Evolutionary conservation across 2,113 vertebrate species (phyloP).

Genomic region (Dipodomys ordii): DNA sequence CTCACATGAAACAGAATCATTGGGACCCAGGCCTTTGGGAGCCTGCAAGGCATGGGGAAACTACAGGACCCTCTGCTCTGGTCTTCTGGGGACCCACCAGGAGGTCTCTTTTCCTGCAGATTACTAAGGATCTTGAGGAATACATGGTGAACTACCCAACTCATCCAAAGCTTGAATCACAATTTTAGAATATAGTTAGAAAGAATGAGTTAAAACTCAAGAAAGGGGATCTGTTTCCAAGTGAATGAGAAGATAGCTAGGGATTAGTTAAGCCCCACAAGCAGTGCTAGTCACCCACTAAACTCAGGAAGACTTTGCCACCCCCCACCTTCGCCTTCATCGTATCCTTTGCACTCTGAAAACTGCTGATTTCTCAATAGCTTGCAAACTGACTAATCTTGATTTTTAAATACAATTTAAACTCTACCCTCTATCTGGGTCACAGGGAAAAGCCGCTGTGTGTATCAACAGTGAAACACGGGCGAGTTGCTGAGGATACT

Average conservation of each 20-base stretch:
- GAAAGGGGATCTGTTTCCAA: neutral
- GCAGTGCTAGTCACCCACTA: neutral
- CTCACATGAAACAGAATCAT: neutral
- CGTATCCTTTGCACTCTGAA: neutral
- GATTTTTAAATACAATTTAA: conserved; percentile 41
- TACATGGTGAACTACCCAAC: neutral
- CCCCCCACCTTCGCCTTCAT: neutral
- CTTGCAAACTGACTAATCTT: neutral
- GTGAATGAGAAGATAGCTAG: neutral
- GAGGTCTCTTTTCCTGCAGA: neutral
- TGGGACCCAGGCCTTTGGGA: neutral
- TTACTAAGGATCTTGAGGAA: neutral
- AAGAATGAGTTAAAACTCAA: neutral
- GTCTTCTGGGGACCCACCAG: neutral
- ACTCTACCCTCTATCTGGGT: neutral
- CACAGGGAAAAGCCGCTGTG: neutral
- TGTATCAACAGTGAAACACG: neutral
- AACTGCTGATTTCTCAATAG: conserved; percentile 9
- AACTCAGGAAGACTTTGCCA: neutral
- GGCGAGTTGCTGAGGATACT: neutral
- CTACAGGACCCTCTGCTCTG: neutral
- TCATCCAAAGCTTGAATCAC: neutral
- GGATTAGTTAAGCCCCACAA: neutral
- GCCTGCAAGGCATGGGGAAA: neutral
- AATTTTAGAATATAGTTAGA: conserved; percentile 5